Evolutionary conservation across 2,797 vertebrate species (phyloP).

Genomic region (Cephalopachus bancanus): DNA sequence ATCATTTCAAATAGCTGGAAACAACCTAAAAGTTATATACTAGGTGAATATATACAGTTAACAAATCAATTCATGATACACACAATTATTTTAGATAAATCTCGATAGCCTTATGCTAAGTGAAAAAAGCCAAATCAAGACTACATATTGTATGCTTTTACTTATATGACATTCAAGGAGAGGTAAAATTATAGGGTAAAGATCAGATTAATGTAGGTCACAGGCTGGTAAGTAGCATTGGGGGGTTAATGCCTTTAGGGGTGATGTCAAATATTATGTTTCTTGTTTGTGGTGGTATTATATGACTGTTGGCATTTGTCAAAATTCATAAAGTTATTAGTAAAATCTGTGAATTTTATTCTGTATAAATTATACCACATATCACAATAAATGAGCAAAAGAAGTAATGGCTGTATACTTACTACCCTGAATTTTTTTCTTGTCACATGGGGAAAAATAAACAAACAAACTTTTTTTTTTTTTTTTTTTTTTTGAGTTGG

Average conservation of each 20-base stretch:
- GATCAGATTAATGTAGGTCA: not conserved
- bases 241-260: not conserved
- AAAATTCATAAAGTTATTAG: not conserved
- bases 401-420: not conserved
- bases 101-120: not conserved
- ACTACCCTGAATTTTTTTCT: not conserved
- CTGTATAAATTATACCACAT: not conserved
- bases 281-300: not conserved
- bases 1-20: not conserved
- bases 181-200: not conserved
- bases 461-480: not conserved
- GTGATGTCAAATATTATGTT: not conserved
- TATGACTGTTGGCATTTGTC: not conserved
- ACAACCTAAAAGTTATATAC: not conserved
- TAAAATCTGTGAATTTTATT: not conserved
- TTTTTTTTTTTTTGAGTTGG: no score
- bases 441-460: not conserved
- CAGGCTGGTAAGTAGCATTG: not conserved
- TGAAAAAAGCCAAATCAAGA: not conserved
- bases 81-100: not conserved
- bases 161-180: not conserved
- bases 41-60: not conserved
- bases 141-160: not conserved
- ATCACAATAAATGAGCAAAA: not conserved
- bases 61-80: not conserved